These are phyloP conservation scores for Gastrophryne carolinensis DNA, from an alignment of 2,797 vertebrate species.

Conservation along the genomic window DNA sequence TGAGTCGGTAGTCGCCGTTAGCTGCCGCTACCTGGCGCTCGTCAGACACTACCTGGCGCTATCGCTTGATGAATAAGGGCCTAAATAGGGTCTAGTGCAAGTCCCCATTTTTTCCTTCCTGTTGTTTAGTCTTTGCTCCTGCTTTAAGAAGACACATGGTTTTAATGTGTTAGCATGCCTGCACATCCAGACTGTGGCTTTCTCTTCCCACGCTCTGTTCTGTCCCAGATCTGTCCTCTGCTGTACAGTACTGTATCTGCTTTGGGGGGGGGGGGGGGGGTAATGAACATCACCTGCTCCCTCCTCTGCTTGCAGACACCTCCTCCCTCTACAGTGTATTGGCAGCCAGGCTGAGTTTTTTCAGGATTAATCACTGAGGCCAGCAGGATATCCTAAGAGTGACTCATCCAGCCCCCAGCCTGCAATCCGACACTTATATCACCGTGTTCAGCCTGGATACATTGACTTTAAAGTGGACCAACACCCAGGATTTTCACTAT, in stretches of 20 bases:
- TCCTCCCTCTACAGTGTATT: not conserved
- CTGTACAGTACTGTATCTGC: not conserved
- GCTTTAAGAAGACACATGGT: too few relatives aligned
- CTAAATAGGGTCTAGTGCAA: too few relatives aligned
- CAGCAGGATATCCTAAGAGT: slow-evolving; percentile 23
- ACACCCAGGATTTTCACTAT: too few relatives aligned
- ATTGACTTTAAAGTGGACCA: not conserved
- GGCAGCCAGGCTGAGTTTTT: not conserved
- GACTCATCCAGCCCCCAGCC: slow-evolving; percentile 17
- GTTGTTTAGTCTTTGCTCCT: too few relatives aligned
- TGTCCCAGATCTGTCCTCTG: not conserved
- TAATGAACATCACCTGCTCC: slow-evolving; percentile 1
- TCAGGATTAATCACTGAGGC: slow-evolving; percentile 16
- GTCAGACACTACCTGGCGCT: too few relatives aligned
- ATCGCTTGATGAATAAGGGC: too few relatives aligned
- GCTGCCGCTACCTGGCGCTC: too few relatives aligned
- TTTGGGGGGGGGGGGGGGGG: too few relatives aligned
- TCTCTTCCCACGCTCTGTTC: not conserved
- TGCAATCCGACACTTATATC: not conserved
- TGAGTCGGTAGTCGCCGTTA: too few relatives aligned
- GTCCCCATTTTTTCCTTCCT: too few relatives aligned
- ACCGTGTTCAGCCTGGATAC: not conserved
- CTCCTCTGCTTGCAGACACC: not conserved
- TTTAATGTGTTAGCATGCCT: not conserved
- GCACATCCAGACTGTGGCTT: not conserved